Evolutionary conservation across 2,113 vertebrate genomes (phyloP).

Genomic region (Phylloscopus trochiloides): DNA sequence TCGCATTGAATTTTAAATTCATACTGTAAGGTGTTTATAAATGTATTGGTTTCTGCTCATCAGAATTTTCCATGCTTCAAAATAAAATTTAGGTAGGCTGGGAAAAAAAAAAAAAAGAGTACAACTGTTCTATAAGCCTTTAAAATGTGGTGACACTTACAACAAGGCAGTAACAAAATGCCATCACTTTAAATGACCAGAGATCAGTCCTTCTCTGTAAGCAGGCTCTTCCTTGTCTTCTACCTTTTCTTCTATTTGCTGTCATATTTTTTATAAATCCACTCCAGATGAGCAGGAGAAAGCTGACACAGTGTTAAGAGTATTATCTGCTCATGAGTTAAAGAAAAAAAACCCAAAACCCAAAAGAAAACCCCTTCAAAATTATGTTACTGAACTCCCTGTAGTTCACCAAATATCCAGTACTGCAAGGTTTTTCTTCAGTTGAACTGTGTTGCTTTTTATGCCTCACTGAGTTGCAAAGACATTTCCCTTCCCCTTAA

Average conservation of each 20-base stretch:
- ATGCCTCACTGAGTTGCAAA: not conserved
- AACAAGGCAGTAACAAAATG: not conserved
- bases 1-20: not conserved
- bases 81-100: not conserved
- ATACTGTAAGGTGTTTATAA: not conserved
- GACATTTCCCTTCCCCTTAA: not conserved
- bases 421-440: not conserved
- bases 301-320: not conserved
- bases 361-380: not conserved
- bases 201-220: not conserved
- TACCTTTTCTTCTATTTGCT: not conserved
- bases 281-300: not conserved
- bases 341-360: not conserved
- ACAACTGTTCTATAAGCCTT: not conserved
- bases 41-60: not conserved
- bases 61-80: not conserved
- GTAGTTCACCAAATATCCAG: not conserved
- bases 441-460: not conserved
- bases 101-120: not conserved
- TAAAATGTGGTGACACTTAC: not conserved
- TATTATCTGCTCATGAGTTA: not conserved
- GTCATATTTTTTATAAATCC: not conserved
- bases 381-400: not conserved
- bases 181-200: not conserved
- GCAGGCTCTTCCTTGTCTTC: not conserved